Evolutionary conservation across 2,888 invertebrate genomes (phyloP), one percentile per base, ranked within the genome.

Genomic region (Syrista parreyssii): DNA sequence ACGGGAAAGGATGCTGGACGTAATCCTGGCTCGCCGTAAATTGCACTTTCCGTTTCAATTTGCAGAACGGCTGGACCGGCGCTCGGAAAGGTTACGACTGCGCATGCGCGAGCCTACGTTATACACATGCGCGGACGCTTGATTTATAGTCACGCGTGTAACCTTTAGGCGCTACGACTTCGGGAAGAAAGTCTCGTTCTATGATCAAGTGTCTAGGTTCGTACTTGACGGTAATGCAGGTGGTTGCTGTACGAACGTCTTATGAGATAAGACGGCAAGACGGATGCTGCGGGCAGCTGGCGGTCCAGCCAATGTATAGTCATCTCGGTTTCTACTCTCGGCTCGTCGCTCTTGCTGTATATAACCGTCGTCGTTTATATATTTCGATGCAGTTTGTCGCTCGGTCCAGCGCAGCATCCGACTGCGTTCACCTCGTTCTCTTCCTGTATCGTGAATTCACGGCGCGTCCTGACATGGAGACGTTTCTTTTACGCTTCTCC

Each of bases 111-210:
- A 15, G 0, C 23, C 23, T 55, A 9, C 6, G 55, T 9, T 23
- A 55, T 23, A 4, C 36, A 36, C 15, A 32, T 79, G 79, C 78
- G 82, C 83, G 78, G 82, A 82, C 82, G 86, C 81, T 85, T 85
- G 86, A 86, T 88, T 85, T 84, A 86, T 82, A 82, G 82, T 82
- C 80, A 78, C 82, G 82, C 80, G 82, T 79, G 76, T 79, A 83
- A 83, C 83, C 80, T 83, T 84, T 81, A 79, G 82, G 78, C 82
- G 80, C 79, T 81, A 79, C 81, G 79, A 23, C 23, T 35, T 68
- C 55, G 75, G 79, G 82, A 85, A 85, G 84, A 84, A 85, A 84
- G 84, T 85, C 84, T 85, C 84, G 84, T 82, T 84, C 81, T 79
- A 82, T 80, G 84, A 87, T 84, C 85, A 68, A 82, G 76, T 74